Evolutionary conservation across 2,797 vertebrate species (phyloP), one percentile per base, ranked within the genome.

Genomic region (Rhynchotus rufescens): DNA sequence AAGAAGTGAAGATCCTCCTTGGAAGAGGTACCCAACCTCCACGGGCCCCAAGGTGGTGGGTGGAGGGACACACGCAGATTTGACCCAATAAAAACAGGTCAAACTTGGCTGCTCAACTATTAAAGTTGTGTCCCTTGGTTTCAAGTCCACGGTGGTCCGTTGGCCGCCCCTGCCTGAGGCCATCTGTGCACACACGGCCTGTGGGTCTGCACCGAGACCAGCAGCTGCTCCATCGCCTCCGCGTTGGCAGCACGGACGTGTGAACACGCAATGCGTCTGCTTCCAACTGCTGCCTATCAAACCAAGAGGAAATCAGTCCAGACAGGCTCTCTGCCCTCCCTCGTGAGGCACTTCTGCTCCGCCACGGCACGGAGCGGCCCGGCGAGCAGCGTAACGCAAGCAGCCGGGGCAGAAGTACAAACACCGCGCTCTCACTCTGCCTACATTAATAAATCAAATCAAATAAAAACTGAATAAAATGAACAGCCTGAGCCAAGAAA

Each of bases 231-330:
- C 49, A 71, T 26, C 76, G 62, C 34, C 65, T 52, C 60, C 17
- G 23, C 49, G 80, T 14, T 3, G 26, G 54, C 36, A 32, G 26
- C 72, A 74, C 25, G 59, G 79, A 30, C 2, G 6, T 6, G 2
- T 4, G 20, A 78, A 72, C 36, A 4, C 8, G 12, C 30, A 42
- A 57, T 34, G n/a, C 68, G 76, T 36, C 36, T 10, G 36, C 36
- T 87, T 87, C 71, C 71, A 49, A 49, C 32, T 1, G 2, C 83
- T 86, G 83, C 80, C 61, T 52, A n/a, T 45, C 78, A 92, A 71
- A 65, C 21, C 32, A 79, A 38, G 84, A 30, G 25, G 60, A 88
- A 91, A 88, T 81, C 80, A 64, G 10, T 57, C 45, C 80, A 30
- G 30, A 67, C 14, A 16, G 22, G 20, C 52, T 93, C 3, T 2